Percentiles rank a stretch among this genome's conserved stretches.
phyloP scores from a whole-genome alignment of 2,888 invertebrate species.

The Ernsta delagoae region DNA sequence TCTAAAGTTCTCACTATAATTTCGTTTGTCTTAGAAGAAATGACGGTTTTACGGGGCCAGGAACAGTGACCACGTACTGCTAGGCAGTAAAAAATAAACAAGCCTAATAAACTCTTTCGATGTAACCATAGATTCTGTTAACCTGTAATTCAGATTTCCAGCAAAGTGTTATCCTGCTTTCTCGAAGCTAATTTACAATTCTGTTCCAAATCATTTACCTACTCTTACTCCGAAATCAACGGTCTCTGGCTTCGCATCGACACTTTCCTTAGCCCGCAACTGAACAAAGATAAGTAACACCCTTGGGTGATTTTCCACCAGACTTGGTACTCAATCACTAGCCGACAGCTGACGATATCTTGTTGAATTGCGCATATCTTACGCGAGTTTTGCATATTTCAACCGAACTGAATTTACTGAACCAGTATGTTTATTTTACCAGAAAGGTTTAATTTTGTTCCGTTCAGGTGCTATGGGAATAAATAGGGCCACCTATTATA shows the following conservation, averaged over 20 bases:
- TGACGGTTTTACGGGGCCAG: no score
- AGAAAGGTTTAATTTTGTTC: no score
- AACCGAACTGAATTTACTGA: no score
- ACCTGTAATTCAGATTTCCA: neutral
- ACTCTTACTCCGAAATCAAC: neutral
- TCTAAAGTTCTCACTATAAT: no score
- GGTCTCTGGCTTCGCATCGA: neutral
- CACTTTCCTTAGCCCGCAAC: neutral
- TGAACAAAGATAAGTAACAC: neutral
- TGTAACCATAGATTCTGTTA: no score
- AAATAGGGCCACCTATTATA: no score
- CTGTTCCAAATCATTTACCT: neutral
- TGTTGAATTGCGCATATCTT: slow-evolving; percentile 1
- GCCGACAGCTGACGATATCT: neutral
- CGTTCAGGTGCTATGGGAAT: no score
- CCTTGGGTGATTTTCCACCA: slow-evolving; percentile 3
- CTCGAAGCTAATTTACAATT: neutral
- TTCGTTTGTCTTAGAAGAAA: no score
- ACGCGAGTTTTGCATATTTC: neutral
- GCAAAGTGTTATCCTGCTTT: neutral
- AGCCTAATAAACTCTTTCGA: no score
- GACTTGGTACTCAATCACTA: slow-evolving; percentile 2
- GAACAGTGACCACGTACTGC: no score
- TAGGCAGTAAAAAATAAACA: no score
- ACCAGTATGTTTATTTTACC: no score